These are phyloP conservation scores for Ahaetulla prasina DNA, from an alignment of 2,113 vertebrate species.

Conservation along the genomic window DNA sequence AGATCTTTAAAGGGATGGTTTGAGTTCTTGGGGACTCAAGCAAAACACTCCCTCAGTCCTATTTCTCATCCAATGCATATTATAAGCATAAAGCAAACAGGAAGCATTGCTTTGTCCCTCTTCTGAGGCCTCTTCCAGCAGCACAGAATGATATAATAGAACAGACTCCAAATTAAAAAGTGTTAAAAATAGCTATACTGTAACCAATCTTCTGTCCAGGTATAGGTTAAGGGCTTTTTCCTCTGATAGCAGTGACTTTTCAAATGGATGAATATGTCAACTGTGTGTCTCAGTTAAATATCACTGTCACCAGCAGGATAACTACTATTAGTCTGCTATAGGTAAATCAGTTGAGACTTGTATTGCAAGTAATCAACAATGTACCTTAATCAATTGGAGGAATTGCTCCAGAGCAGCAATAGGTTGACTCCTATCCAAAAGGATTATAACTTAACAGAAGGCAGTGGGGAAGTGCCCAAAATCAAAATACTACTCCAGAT, in stretches of 20 bases:
- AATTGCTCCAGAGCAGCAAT: not conserved
- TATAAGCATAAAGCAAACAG: not conserved
- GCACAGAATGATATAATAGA: not conserved
- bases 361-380: not conserved
- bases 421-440: not conserved
- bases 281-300: not conserved
- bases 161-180: not conserved
- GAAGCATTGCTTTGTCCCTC: not conserved
- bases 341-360: not conserved
- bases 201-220: not conserved
- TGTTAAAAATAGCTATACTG: not conserved
- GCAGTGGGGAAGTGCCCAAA: not conserved
- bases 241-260: accelerated
- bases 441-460: not conserved
- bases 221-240: not conserved
- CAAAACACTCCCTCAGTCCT: not conserved
- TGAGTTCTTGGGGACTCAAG: not conserved
- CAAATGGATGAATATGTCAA: not conserved
- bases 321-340: not conserved
- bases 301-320: not conserved
- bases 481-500: not conserved
- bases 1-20: not conserved
- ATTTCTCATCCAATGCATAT: not conserved
- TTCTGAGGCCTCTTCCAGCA: not conserved
- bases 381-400: not conserved